Base-by-base conservation (phyloP, 2,888 invertebrate genomes). In the Brenthis ino region DNA sequence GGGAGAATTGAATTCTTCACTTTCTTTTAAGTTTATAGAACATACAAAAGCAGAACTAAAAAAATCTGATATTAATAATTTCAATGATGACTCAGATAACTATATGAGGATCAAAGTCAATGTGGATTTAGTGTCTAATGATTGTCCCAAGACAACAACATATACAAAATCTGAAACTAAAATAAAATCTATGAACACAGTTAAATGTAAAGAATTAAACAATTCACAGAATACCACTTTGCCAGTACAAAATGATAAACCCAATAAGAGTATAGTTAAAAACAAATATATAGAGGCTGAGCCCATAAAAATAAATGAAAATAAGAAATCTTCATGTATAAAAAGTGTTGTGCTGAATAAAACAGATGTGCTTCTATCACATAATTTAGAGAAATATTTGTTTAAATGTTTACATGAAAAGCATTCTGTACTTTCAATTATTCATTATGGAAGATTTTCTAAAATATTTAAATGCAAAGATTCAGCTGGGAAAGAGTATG, bases 401-500 rank as follows among this genome's bases (percentile, higher is more conserved):
- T 65, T 51, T 1, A 6, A 67, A 6, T 72, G 69, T 47, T 73
- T 83, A 28, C 65, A 76, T 0, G 53, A 67, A 60, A 71, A 79
- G 47, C 76, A 74, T 51, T 78, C 67, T 43, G 63, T 84, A 3
- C 71, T 69, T 6, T 69, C 75, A 20, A 6, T 79, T 33, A 77
- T 85, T 69, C 78, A 76, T 14, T 37, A 50, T 2, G 89, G 89
- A 14, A 74, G 66, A 70, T 85, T 76, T 73, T 86, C 88, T 1
- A 77, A 70, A 64, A 79, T 89, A 71, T 85, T 78, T 64, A 76
- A 77, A 64, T 85, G 80, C 67, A 74, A 72, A 65, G 75, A 81
- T 68, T 14, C 48, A 1, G 66, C 50, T 43, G 80, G 80, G 28
- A 16, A 74, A 64, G 55, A 64, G 16, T 85, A 77, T 69, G 81